Evolutionary conservation across 2,797 vertebrate species (phyloP), one percentile per base, ranked within the genome.

Genomic region (Channa striata): DNA sequence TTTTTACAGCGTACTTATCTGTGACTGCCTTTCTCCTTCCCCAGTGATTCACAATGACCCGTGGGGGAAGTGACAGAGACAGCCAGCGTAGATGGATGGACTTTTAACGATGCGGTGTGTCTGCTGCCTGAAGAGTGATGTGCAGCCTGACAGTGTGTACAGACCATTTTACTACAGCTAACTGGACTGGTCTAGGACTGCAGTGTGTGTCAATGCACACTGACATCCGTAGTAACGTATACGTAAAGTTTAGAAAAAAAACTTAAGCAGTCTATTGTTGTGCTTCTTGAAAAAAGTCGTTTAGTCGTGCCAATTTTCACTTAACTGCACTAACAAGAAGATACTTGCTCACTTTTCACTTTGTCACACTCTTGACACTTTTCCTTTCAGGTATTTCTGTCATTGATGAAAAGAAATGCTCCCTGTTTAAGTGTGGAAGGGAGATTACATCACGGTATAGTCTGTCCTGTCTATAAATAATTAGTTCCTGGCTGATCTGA

Each of bases 101-200:
- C 75, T 88, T 92, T 93, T 92, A 93, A 93, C 86, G 77, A 89
- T 80, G 87, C 84, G 80, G 73, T 77, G 72, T 77, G 86, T 87
- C 81, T 77, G 82, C 68, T 67, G 60, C 71, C 67, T 68, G 61
- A 78, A 59, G 80, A 81, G 51, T 82, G 84, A 91, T 86, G 87
- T 81, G 78, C 66, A 66, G 78, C 67, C 43, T 68, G 76, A 83
- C 81, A 77, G 59, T 43, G 61, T 58, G 40, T 71, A 64, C 65
- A 59, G 70, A 68, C 60, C 50, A 82, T 65, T 64, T 76, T 9
- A 63, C 59, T 56, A 61, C 72, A 64, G 67, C 72, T 88, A 82
- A 87, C 77, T 68, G 69, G 76, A 72, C 67, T 21, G 68, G 53
- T 67, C 61, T 9, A 50, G 48, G 47, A 30, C 56, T 59, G 60